These are phyloP conservation scores for Ruditapes philippinarum DNA, from an alignment of 1,140 invertebrate genomes.

Conservation along the genomic window DNA sequence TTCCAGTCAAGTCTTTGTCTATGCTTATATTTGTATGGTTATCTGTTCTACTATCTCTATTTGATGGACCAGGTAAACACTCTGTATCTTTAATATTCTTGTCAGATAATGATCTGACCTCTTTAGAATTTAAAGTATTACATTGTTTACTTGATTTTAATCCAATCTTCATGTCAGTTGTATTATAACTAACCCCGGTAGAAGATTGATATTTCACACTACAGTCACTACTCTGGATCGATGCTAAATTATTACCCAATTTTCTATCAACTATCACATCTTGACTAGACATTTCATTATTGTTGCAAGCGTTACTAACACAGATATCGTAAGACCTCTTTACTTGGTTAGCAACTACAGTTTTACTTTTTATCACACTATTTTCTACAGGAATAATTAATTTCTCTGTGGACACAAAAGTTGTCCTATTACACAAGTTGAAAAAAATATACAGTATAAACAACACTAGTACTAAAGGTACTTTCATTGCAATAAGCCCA, in stretches of 20 bases:
- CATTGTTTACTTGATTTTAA: neutral
- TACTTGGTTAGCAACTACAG: constrained; percentile 1
- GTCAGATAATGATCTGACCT: neutral
- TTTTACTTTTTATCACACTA: neutral
- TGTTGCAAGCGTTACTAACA: neutral
- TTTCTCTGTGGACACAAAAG: neutral
- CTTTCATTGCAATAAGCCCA: neutral
- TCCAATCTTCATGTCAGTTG: neutral
- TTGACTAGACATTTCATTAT: neutral
- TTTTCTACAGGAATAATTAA: too few relatives aligned
- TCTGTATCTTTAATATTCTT: neutral
- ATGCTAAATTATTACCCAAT: neutral
- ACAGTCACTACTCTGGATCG: neutral
- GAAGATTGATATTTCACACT: neutral
- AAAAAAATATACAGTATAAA: too few relatives aligned
- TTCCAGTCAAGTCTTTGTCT: too few relatives aligned
- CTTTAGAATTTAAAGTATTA: neutral
- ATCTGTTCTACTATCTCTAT: too few relatives aligned
- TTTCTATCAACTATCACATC: neutral
- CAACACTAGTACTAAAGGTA: too few relatives aligned
- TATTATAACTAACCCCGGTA: neutral
- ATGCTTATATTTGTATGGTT: too few relatives aligned
- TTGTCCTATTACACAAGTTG: neutral
- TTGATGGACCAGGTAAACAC: neutral
- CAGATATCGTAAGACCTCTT: neutral